Conservation (phyloP, 2,888 invertebrate genomes). For the Sinelater perroti region DNA sequence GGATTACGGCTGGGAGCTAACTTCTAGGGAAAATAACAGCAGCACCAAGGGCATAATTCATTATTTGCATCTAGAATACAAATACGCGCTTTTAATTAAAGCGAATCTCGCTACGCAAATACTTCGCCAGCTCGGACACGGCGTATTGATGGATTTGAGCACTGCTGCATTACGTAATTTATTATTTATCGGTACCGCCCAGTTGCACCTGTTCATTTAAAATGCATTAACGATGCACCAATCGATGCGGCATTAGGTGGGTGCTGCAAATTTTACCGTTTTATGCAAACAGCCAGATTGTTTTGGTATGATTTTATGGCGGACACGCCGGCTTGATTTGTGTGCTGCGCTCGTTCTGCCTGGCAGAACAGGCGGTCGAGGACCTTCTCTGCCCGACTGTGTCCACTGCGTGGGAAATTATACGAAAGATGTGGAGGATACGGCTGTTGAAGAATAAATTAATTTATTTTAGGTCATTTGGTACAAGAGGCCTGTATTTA, state of each 20-base stretch:
- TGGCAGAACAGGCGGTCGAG: too few relatives aligned
- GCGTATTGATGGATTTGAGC: slow-evolving; percentile 26
- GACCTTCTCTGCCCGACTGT: too few relatives aligned
- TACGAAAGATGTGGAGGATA: too few relatives aligned
- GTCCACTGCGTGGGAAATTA: too few relatives aligned
- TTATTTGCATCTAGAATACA: slow-evolving; percentile 29
- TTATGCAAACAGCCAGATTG: slow-evolving; percentile 15
- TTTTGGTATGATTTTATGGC: slow-evolving; percentile 1
- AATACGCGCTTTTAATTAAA: slow-evolving; percentile 30
- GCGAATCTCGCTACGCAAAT: slow-evolving; percentile 26
- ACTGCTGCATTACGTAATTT: slow-evolving; percentile 25
- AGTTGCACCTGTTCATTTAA: slow-evolving; percentile 32
- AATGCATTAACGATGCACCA: slow-evolving; percentile 26
- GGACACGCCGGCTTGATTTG: too few relatives aligned
- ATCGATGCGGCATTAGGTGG: slow-evolving; percentile 12
- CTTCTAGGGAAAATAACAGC: too few relatives aligned
- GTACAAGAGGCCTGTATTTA: too few relatives aligned
- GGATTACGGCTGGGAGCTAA: too few relatives aligned
- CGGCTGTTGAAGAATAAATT: too few relatives aligned
- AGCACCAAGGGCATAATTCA: slow-evolving; percentile 30
- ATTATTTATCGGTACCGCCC: slow-evolving; percentile 28
- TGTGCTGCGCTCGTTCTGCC: too few relatives aligned
- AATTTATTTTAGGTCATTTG: too few relatives aligned
- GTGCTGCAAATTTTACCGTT: slow-evolving; percentile 9
- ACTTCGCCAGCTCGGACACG: slow-evolving; percentile 24